Base-by-base conservation (phyloP, 2,888 invertebrate genomes). In the Morpho achilles region DNA sequence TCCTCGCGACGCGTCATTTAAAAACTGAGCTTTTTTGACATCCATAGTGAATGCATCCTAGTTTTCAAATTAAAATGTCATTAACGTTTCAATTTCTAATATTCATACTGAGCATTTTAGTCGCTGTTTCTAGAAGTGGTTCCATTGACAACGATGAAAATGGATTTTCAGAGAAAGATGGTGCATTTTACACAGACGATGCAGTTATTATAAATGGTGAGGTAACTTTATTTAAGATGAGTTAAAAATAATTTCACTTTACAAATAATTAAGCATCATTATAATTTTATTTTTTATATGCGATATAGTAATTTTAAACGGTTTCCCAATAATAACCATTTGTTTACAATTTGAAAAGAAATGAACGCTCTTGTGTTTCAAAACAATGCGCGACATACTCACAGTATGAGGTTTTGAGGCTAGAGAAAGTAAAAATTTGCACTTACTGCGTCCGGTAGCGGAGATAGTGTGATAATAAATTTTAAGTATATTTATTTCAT, bases 381-480 rank as follows among this genome's bases (percentile, higher is more conserved):
- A 84, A 84, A 87, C 86, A 88, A 87, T 85, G 83, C 76, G 67
- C 71, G 73, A 69, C 80, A 75, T 76, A 73, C 50, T 72, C 71
- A 71, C 67, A 67, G 75, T 91, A 82, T 80, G 86, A 82, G 88
- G 89, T 90, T 87, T 81, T 77, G 86, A 85, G 90, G 88, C 85
- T 88, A 88, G 87, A 90, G 88, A 90, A 90, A 90, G 89, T 87
- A 78, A 80, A 83, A 80, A 82, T 84, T 82, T 76, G 79, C 80
- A 79, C 79, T 72, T 71, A 69, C 82, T 75, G 80, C 77, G 77
- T 79, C 79, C 77, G 79, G 78, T 69, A 74, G 71, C 32, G 39
- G 50, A 41, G 46, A 60, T 52, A 50, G 49, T 9, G 9, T 41
- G 39, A 56, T 60, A 56, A 56, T 32, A 47, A 55, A 56, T 32